These are phyloP conservation scores for Rhadinocentrus ornatus DNA, from an alignment of 2,797 vertebrate species.

Conservation along the genomic window DNA sequence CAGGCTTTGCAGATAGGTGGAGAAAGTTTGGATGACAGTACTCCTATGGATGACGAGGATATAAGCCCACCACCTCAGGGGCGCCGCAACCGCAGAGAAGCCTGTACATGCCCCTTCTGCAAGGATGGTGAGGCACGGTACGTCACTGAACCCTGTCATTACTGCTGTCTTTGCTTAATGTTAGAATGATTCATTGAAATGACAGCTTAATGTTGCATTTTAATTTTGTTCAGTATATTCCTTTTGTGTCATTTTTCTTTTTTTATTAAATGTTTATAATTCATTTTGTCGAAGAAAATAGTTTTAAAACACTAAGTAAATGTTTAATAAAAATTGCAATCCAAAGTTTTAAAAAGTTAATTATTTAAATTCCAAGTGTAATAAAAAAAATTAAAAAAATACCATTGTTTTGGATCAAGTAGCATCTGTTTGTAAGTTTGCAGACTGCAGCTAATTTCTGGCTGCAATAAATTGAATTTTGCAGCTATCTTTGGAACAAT, in stretches of 20 bases:
- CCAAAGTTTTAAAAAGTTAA: no score
- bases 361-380: no score
- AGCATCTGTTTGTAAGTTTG: no score
- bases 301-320: no score
- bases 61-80: constrained; percentile 89
- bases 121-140: constrained; percentile 96
- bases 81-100: constrained; percentile 90
- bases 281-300: neutral
- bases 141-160: constrained; percentile 22
- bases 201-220: neutral
- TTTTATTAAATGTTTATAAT: neutral
- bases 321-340: no score
- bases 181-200: neutral
- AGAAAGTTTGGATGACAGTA: constrained; percentile 87
- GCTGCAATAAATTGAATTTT: no score
- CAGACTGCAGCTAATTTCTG: no score
- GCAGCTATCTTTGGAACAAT: no score
- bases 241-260: neutral
- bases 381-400: no score
- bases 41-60: constrained; percentile 88
- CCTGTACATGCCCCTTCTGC: constrained; percentile 97
- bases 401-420: no score
- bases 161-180: neutral
- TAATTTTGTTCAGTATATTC: neutral
- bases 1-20: constrained; percentile 81